These are phyloP conservation scores for Sinelater perroti DNA, from an alignment of 2,888 invertebrate species.

Conservation along the genomic window DNA sequence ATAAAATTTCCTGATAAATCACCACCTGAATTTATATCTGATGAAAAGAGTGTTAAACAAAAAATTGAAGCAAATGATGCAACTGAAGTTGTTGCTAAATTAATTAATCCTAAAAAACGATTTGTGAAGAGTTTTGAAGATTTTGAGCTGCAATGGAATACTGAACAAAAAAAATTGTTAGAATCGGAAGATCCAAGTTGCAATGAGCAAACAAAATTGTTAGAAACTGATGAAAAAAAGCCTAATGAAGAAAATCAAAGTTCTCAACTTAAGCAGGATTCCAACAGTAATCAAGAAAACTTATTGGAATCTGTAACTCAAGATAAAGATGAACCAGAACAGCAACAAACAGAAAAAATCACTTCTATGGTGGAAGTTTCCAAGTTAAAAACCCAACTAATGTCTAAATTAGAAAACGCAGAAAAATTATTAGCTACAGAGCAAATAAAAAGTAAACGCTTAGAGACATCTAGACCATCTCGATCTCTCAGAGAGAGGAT, in stretches of 20 bases:
- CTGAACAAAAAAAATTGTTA: slow-evolving; percentile 25
- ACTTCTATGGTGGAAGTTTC: slow-evolving; percentile 43
- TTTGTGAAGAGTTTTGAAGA: slow-evolving; percentile 60
- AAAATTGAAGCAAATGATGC: slow-evolving; percentile 19
- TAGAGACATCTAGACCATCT: slow-evolving; percentile 3
- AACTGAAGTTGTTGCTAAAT: slow-evolving; percentile 49
- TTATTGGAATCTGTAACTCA: neutral
- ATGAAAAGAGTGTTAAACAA: neutral
- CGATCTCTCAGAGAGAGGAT: slow-evolving; percentile 7
- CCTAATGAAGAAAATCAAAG: slow-evolving; percentile 22
- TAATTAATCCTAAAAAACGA: slow-evolving; percentile 58
- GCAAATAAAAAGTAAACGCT: neutral
- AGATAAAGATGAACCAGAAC: slow-evolving; percentile 22
- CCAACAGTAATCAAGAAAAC: too few species aligned
- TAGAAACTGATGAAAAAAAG: slow-evolving; percentile 43
- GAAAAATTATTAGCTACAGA: slow-evolving; percentile 8
- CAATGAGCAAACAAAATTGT: neutral
- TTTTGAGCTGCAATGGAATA: slow-evolving; percentile 48
- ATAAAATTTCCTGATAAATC: slow-evolving; percentile 39
- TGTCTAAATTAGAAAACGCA: slow-evolving; percentile 49
- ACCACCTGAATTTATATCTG: neutral
- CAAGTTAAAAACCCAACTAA: slow-evolving; percentile 52
- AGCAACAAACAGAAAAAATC: slow-evolving; percentile 19
- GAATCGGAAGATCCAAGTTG: neutral
- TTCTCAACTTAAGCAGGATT: slow-evolving; percentile 5